A percentile compares a stretch with the other conserved stretches of the same genome.
These are phyloP conservation scores for Dryobates pubescens DNA, from an alignment of 2,797 vertebrate species.

Conservation along the genomic window DNA sequence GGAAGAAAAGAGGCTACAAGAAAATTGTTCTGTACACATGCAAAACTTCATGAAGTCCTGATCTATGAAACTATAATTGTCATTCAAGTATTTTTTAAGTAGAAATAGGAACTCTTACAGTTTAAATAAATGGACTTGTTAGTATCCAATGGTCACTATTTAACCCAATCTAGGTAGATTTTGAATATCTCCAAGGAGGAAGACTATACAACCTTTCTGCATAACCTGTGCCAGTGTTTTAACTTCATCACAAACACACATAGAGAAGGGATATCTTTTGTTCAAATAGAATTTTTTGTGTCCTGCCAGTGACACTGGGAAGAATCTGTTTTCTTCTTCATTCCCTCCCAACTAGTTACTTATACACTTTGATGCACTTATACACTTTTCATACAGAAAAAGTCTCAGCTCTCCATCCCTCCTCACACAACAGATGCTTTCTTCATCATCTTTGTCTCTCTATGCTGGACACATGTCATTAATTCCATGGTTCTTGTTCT, in stretches of 20 bases:
- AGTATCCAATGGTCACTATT: neutral
- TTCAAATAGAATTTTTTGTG: neutral
- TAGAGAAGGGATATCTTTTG: neutral
- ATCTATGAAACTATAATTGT: neutral
- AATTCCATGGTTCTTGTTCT: neutral
- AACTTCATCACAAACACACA: neutral
- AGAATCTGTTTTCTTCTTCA: neutral
- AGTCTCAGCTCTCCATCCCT: neutral
- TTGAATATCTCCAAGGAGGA: neutral
- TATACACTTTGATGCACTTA: neutral
- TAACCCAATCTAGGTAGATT: neutral
- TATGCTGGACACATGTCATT: neutral
- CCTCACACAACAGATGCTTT: neutral
- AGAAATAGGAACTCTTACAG: too few relatives aligned
- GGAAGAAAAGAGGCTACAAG: neutral
- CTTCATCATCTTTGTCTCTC: neutral
- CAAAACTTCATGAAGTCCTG: neutral
- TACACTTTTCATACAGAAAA: neutral
- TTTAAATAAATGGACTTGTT: neutral
- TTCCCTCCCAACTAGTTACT: neutral
- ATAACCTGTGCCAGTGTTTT: neutral
- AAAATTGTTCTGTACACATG: neutral
- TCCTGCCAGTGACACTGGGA: neutral
- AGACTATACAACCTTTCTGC: neutral
- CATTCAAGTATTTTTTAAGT: neutral